Conservation (phyloP, 2,797 vertebrate species). For the Sternotherus odoratus region DNA sequence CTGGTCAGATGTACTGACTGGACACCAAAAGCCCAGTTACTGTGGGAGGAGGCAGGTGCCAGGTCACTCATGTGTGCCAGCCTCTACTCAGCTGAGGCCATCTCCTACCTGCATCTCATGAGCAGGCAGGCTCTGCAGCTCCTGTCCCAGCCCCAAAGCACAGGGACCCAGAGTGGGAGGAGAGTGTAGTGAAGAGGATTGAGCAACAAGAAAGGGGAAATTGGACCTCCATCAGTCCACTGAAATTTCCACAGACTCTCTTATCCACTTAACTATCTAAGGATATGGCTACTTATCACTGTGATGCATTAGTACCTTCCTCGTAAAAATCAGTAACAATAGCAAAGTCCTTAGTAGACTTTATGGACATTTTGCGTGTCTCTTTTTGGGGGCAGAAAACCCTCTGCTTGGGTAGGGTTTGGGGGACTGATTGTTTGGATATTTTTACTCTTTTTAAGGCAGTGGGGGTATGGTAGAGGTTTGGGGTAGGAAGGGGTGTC, state of each 20-base stretch:
- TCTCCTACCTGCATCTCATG: too few relatives aligned
- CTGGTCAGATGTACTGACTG: too few relatives aligned
- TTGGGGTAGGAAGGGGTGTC: not conserved
- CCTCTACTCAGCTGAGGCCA: too few relatives aligned
- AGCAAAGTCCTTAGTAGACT: not conserved
- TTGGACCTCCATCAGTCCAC: not conserved
- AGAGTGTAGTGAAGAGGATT: too few relatives aligned
- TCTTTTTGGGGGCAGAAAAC: not conserved
- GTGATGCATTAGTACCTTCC: not conserved
- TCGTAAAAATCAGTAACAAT: not conserved
- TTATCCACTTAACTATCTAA: not conserved
- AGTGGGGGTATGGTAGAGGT: not conserved
- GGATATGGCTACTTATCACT: not conserved
- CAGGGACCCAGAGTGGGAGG: too few relatives aligned
- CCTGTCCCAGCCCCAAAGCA: too few relatives aligned
- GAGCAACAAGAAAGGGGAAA: too few relatives aligned
- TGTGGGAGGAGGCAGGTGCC: too few relatives aligned
- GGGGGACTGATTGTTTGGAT: not conserved
- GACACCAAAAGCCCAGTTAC: too few relatives aligned
- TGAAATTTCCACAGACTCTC: constrained; percentile 11
- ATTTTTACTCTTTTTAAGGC: not conserved
- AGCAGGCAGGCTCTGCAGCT: too few relatives aligned
- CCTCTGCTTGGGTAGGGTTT: not conserved
- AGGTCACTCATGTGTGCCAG: too few relatives aligned
- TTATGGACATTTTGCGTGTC: not conserved